Conservation (phyloP, 2,113 vertebrate species). For the Cathartes aura region DNA sequence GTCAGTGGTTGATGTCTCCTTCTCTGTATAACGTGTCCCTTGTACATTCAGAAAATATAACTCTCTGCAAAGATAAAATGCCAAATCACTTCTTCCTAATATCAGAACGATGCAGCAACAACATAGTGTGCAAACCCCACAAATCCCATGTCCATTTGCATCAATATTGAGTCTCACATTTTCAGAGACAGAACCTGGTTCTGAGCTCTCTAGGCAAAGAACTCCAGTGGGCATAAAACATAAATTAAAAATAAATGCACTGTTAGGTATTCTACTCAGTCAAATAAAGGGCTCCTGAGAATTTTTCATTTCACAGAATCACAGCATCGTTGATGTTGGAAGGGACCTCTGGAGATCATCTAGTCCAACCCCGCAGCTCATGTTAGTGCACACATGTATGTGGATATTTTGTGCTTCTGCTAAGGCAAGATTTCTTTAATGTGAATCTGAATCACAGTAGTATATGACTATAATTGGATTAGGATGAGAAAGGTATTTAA, state of each 20-base stretch:
- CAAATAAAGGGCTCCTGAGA: neutral
- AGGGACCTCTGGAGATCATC: neutral
- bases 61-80: neutral
- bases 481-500: neutral
- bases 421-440: neutral
- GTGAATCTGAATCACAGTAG: neutral
- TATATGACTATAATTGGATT: neutral
- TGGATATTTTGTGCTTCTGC: neutral
- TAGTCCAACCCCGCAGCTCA: neutral
- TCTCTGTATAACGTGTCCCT: neutral
- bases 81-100: neutral
- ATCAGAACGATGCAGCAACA: neutral
- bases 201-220: neutral
- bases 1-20: neutral
- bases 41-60: neutral
- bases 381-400: neutral
- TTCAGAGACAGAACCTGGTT: neutral
- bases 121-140: fast-evolving
- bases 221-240: neutral
- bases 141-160: neutral
- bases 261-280: fast-evolving
- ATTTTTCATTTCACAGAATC: neutral
- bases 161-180: neutral
- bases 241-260: neutral
- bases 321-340: neutral